Base-by-base conservation (phyloP, 64 coral and sea anemone genomes). In the Dendronephthya gigantea region DNA sequence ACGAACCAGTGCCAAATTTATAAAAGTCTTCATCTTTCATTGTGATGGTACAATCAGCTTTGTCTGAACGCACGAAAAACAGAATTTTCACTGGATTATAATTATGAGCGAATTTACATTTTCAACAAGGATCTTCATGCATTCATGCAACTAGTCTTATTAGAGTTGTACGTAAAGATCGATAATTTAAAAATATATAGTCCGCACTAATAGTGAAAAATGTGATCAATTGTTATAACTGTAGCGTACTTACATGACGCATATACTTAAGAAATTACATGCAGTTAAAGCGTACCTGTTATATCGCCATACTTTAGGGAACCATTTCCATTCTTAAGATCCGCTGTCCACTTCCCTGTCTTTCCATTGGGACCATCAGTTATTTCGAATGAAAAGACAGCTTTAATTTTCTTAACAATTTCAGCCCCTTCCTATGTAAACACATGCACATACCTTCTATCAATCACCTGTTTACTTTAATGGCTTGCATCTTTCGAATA, bases 21-120 rank as follows among this genome's bases (percentile, higher is more conserved):
- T 92, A 85, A 56, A 90, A 96, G 75, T 96, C 89, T 50, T 86
- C 87, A 91, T 96, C 94, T 11, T 82, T 93, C 45, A 96, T 93
- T 35, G 79, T 87, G 29, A 96, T 49, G 12, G 89, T 96, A 89
- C 88, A 90, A 35, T 96, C 94, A 31, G 88, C 91, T 90, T 96
- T 96, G 43, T 93, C 94, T 96, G 84, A n/a, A n/a, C 8, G 6
- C 17, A 62, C 55, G 25, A 23, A 62, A 62, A 6, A 62, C 25
- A 62, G 23, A 52, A 52, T 1, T n/a, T n/a, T n/a, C n/a, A n/a
- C n/a, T n/a, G n/a, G n/a, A n/a, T n/a, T n/a, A n/a, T n/a, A n/a
- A n/a, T n/a, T n/a, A n/a, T n/a, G n/a, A n/a, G n/a, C n/a, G n/a
- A n/a, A n/a, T n/a, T n/a, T n/a, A n/a, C n/a, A n/a, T n/a, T 45